Conservation (phyloP, 2,888 invertebrate species). For the Tillus elongatus region DNA sequence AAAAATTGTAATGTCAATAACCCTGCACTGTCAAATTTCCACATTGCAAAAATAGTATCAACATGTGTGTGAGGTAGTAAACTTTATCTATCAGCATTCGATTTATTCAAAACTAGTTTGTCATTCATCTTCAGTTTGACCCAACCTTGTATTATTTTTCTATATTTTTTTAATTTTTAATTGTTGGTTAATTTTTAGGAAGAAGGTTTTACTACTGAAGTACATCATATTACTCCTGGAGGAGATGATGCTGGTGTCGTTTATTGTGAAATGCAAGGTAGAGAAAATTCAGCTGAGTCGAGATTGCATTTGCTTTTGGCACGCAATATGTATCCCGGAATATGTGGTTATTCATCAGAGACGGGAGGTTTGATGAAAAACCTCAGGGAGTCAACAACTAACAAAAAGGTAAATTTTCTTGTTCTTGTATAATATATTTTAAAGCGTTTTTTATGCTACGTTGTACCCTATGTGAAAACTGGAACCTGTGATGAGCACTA, state of each 20-base stretch:
- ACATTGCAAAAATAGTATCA: no score
- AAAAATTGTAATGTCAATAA: no score
- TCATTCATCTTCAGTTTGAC: no score
- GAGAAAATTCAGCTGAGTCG: conserved; percentile 72
- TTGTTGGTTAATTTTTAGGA: conserved; percentile 58
- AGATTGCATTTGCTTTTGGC: conserved; percentile 56
- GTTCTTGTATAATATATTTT: neutral
- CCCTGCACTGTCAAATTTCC: no score
- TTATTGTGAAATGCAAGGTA: conserved; percentile 91
- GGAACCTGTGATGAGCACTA: no score
- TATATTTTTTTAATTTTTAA: no score
- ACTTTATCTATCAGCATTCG: no score
- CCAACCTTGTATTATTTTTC: no score
- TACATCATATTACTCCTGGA: conserved; percentile 81
- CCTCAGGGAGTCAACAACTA: conserved; percentile 69
- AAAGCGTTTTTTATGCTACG: no score
- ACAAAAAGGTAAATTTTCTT: conserved; percentile 56
- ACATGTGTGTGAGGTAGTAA: no score
- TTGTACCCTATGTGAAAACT: no score
- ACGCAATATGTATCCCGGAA: conserved; percentile 67
- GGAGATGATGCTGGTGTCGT: conserved; percentile 90
- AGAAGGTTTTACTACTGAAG: conserved; percentile 77
- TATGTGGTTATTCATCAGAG: conserved; percentile 74
- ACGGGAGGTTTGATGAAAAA: conserved; percentile 82
- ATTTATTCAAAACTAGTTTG: no score